Percentiles rank a stretch among this genome's conserved stretches.
Conservation (phyloP, 2,113 vertebrate species). For the Misgurnus mizolepis region DNA sequence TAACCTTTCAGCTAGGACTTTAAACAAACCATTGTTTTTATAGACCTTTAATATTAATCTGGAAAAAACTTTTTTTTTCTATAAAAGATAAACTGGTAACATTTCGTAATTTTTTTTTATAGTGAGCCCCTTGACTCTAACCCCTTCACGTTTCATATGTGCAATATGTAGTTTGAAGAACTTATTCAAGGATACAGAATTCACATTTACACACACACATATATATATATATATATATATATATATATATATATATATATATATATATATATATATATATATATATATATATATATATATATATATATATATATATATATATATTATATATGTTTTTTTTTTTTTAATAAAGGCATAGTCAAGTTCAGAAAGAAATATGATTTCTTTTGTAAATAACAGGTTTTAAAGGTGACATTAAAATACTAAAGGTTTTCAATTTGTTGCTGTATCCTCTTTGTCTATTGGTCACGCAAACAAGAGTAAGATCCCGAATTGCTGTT, state of each 20-base stretch:
- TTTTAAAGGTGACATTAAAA: conserved; percentile 4
- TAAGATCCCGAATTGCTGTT: conserved; percentile 18
- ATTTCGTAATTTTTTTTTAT: background rate
- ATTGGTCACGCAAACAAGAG: background rate
- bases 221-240: background rate
- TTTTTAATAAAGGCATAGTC: background rate
- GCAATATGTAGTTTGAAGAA: conserved; percentile 22
- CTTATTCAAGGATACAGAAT: background rate
- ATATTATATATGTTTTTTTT: background rate
- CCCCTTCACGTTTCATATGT: conserved; percentile 1
- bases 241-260: conserved; percentile 6
- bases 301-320: background rate
- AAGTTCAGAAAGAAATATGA: background rate
- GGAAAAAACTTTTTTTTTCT: conserved; percentile 3
- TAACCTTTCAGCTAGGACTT: background rate
- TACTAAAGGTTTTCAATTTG: conserved; percentile 4
- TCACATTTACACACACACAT: background rate
- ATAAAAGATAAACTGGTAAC: background rate
- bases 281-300: background rate
- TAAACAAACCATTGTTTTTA: background rate
- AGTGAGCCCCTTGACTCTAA: background rate
- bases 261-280: background rate
- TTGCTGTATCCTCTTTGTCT: background rate
- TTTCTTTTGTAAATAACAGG: conserved; percentile 20
- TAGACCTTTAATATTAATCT: background rate